These are phyloP conservation scores for Agrotis segetum DNA, from an alignment of 2,888 invertebrate genomes.

Conservation along the genomic window DNA sequence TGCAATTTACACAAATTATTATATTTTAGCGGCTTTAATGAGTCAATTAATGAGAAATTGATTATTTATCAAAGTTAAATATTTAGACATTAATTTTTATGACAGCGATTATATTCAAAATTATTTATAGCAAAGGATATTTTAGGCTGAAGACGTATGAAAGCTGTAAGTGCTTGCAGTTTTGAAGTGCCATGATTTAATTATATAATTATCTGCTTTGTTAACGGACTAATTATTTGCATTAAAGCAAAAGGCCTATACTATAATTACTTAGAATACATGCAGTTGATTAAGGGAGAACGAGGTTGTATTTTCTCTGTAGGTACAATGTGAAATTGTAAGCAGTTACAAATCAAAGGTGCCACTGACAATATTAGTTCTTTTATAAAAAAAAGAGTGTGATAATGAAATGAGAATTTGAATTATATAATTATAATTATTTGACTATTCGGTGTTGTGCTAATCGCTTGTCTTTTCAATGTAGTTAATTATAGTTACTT, in stretches of 20 bases:
- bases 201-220: slow-evolving; percentile 26
- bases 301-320: slow-evolving; percentile 58
- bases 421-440: slow-evolving; percentile 62
- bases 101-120: slow-evolving; percentile 54
- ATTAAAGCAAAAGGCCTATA: slow-evolving; percentile 35
- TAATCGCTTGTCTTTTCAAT: slow-evolving; percentile 66
- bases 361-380: slow-evolving; percentile 88
- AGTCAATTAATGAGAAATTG: slow-evolving; percentile 64
- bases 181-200: slow-evolving; percentile 37
- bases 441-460: slow-evolving; percentile 65
- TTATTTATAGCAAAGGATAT: slow-evolving; percentile 43
- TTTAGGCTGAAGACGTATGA: slow-evolving; percentile 29
- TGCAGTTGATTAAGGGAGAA: slow-evolving; percentile 29
- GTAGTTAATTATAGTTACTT: slow-evolving; percentile 63
- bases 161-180: slow-evolving; percentile 63
- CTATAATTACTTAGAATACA: slow-evolving; percentile 50
- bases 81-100: slow-evolving; percentile 41
- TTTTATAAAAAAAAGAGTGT: slow-evolving; percentile 71
- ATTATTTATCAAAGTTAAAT: slow-evolving; percentile 42
- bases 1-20: slow-evolving; percentile 57
- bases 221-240: slow-evolving; percentile 40
- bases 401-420: slow-evolving; percentile 66
- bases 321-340: slow-evolving; percentile 63
- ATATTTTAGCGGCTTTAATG: slow-evolving; percentile 61
- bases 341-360: slow-evolving; percentile 77